A percentile compares a stretch with the other conserved stretches of the same genome.
phyloP scores from a whole-genome alignment of 2,888 invertebrate genomes.

The Lasioglossum villosulum region DNA sequence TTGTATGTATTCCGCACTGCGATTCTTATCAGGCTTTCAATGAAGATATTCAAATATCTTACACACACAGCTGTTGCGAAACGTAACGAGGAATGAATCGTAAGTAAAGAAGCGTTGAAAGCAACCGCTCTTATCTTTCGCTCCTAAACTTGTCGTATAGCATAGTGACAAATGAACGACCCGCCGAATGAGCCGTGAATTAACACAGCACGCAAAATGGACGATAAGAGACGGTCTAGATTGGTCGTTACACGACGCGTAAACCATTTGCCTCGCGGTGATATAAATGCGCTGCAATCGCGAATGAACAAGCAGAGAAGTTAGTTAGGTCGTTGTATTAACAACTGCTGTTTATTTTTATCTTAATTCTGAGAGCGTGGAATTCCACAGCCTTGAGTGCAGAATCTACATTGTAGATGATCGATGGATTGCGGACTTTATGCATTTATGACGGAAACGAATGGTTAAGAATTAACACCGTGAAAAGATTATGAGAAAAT shows the following conservation, averaged over 20 bases:
- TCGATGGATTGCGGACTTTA: no score
- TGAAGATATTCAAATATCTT: constrained; percentile 13
- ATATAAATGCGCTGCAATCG: constrained; percentile 12
- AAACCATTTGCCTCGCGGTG: constrained; percentile 5
- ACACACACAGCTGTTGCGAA: not conserved
- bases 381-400: constrained; percentile 55
- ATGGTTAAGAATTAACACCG: no score
- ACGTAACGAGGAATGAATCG: not conserved
- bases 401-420: not conserved
- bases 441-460: no score
- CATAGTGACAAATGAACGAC: not conserved
- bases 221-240: not conserved
- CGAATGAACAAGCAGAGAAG: constrained; percentile 3
- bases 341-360: not conserved
- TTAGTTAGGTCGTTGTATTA: not conserved
- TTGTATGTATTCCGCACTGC: not conserved
- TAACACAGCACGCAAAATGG: not conserved
- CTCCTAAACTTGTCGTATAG: not conserved
- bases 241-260: constrained; percentile 11
- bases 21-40: not conserved
- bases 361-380: not conserved
- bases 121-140: not conserved
- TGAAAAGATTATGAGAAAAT: no score
- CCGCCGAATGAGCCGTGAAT: not conserved
- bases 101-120: not conserved